phyloP scores from a whole-genome alignment of 2,888 invertebrate genomes.

The Argyresthia goedartella region DNA sequence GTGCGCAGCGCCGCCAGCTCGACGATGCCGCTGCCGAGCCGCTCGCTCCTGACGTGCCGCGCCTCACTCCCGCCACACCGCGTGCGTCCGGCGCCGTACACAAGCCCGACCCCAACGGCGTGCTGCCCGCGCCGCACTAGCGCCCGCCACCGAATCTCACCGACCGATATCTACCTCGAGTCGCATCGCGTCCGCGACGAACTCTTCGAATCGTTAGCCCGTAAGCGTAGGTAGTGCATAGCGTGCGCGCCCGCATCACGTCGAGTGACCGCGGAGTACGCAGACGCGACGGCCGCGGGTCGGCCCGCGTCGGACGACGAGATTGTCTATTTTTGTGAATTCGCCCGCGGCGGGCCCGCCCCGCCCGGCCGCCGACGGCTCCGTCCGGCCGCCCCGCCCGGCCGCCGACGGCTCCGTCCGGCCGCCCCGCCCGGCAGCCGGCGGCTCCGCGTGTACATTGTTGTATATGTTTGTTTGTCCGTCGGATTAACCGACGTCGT shows the following conservation, averaged over 20 bases:
- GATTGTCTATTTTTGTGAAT: neutral
- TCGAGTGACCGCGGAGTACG: neutral
- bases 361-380: neutral
- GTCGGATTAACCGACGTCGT: constrained; percentile 1
- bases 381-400: neutral
- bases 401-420: neutral
- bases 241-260: too few species aligned
- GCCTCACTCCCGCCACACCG: constrained; percentile 26
- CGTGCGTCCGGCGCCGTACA: constrained; percentile 24
- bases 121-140: constrained; percentile 18
- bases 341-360: constrained; percentile 12
- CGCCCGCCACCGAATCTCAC: constrained; percentile 8
- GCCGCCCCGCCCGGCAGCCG: neutral
- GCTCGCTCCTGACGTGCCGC: constrained; percentile 30
- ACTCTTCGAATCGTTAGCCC: constrained; percentile 58
- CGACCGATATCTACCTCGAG: constrained; percentile 22
- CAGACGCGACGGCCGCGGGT: neutral
- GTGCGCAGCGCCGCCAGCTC: constrained; percentile 30
- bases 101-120: constrained; percentile 35
- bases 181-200: constrained; percentile 22
- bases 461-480: constrained; percentile 2
- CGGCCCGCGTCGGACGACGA: neutral
- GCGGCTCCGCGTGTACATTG: constrained; percentile 1
- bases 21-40: constrained; percentile 25
- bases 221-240: constrained; percentile 56